Base-by-base conservation (phyloP, 2,113 vertebrate species). In the Grantiella picta region DNA sequence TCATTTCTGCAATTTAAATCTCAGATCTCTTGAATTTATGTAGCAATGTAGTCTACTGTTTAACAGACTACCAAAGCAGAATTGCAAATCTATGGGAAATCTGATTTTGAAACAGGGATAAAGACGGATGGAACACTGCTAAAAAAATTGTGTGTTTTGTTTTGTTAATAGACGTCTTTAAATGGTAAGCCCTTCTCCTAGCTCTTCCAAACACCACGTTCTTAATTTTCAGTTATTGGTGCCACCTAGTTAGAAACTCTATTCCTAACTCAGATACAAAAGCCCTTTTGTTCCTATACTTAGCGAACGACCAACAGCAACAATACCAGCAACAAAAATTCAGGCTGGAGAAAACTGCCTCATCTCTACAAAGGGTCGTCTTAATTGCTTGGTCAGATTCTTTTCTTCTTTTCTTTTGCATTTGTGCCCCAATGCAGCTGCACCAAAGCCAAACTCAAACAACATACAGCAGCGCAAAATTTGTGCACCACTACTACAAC, bases 1-100 rank as follows among this genome's bases (percentile, higher is more conserved):
- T 95, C 8, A 83, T 93, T 92, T 95, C 68, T 82, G 78, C 89
- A 94, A 94, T 64, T 89, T 73, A 95, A 88, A 86, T 89, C 52
- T 50, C 15, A 95, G 85, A 86, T 87, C 52, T 50, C 15, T 73
- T 80, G 57, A 73, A 63, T 87, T 94, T 89, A 93, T 91, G 66
- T 47, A 45, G 75, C 71, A 73, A 82, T 7, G 54, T 16, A 91
- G 47, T 42, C 89, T 82, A 59, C 54, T 44, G 49, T 82, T 89
- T 56, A 82, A 68, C 36, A 79, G 40, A 25, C 66, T 61, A 85
- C 5, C 36, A 53, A 85, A 91, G 20, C 20, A 64, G 31, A 92
- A 68, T 23, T 85, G 17, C 10, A 57, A 25, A 84, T 63, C 25
- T 75, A n/a, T 13, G 28, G 15, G 11, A 95, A 90, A 90, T 29